Base-by-base conservation (phyloP, 2,113 vertebrate genomes). In the Atrichornis clamosus region DNA sequence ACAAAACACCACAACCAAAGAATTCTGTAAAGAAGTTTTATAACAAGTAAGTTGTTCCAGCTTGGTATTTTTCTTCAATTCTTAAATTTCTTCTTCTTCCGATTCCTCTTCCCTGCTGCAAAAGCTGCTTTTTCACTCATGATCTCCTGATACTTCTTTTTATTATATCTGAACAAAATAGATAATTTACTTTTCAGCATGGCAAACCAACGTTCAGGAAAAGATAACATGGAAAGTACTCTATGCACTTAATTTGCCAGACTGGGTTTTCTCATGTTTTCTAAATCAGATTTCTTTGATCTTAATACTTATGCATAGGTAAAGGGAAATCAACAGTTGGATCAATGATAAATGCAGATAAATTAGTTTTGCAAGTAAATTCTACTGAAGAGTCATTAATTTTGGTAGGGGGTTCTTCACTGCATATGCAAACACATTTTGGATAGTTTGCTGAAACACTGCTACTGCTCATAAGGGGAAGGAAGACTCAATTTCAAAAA, bases 101-200 rank as follows among this genome's bases (percentile, higher is more conserved):
- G 98, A 93, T 98, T 98, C 97, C 96, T 99, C 97, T 98, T 99
- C 96, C 99, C 99, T 83, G 98, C 98, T 91, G 98, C 98, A 65
- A 98, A 97, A 74, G 98, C 98, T 94, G 98, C 98, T 96, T 98
- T 99, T 97, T 99, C 99, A 78, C 97, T 85, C 96, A 99, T 97
- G 95, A 99, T 99, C 89, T 99, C 98, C 81, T 98, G 98, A 94
- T 98, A 99, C 89, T 99, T 99, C 98, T 97, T 99, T 98, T 99
- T 99, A 97, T 99, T 99, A 69, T 98, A 98, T 58, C 99, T 99
- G 96, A 93, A 96, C 89, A 97, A 84, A 97, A 96, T 89, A 97
- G 49, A 97, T 90, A 95, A 97, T 96, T 52, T 75, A 94, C 95
- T 90, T 93, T 94, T 93, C 97, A 94, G 74, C 73, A 95, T 4